phyloP scores from a whole-genome alignment of 1,140 invertebrate genomes.

The Ceratitis capitata region DNA sequence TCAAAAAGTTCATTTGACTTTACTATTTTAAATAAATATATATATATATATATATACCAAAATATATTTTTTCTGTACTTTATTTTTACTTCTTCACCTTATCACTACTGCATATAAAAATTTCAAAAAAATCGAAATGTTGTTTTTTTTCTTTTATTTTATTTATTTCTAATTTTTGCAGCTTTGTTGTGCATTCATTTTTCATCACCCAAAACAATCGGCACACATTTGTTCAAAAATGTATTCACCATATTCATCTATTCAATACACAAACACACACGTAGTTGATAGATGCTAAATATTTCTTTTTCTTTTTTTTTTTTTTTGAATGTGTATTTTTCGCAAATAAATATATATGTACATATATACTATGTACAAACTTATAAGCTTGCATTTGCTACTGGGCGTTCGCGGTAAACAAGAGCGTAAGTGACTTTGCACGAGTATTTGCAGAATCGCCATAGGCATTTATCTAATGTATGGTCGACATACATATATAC shows the following conservation, averaged over 20 bases:
- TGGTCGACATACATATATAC: neutral
- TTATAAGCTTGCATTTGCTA: neutral
- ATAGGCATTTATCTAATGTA: too few relatives aligned
- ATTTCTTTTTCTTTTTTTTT: neutral
- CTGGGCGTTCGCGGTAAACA: conserved; percentile 23
- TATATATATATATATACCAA: too few relatives aligned
- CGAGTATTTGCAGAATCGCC: neutral
- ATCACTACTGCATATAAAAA: neutral
- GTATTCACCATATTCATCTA: neutral
- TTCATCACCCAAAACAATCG: neutral
- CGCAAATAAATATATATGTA: neutral
- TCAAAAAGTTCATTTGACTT: neutral
- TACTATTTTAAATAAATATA: neutral
- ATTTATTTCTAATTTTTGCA: neutral
- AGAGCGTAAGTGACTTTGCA: neutral
- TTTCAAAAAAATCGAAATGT: too few relatives aligned
- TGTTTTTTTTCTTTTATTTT: neutral
- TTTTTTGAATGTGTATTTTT: neutral
- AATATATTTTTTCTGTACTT: too few relatives aligned
- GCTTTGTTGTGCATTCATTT: neutral
- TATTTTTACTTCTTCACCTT: neutral
- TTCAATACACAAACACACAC: neutral
- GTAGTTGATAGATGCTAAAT: neutral
- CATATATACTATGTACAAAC: too few relatives aligned
- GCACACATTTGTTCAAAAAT: neutral